phyloP scores from a whole-genome alignment of 2,113 vertebrate genomes.

The Terrapene triunguis region DNA sequence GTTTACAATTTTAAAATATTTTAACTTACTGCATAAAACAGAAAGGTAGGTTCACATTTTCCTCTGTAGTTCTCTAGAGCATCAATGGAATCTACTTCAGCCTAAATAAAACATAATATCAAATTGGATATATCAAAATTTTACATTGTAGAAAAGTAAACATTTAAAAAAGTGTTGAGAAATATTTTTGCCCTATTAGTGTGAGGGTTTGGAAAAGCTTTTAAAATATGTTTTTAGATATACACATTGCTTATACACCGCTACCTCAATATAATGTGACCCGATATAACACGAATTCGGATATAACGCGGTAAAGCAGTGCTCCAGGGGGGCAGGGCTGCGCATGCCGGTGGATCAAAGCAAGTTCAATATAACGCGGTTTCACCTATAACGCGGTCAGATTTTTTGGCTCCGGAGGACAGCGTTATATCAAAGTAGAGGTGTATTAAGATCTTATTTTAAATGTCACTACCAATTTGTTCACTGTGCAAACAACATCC shows the following conservation, averaged over 20 bases:
- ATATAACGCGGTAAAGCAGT: no score
- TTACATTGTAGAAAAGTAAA: background rate
- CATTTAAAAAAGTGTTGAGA: background rate
- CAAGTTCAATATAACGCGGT: no score
- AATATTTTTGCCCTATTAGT: background rate
- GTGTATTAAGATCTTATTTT: background rate
- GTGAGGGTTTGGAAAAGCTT: background rate
- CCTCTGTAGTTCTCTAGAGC: conserved; percentile 89
- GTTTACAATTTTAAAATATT: background rate
- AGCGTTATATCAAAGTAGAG: no score
- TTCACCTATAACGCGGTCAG: no score
- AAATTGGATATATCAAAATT: background rate
- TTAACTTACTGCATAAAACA: conserved; percentile 91
- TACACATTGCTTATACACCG: background rate
- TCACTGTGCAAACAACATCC: background rate
- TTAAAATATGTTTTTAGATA: background rate
- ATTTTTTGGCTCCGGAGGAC: no score
- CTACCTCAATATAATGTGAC: no score
- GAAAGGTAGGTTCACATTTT: conserved; percentile 92
- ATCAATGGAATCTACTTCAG: conserved; percentile 90
- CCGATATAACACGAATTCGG: no score
- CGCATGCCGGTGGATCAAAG: no score
- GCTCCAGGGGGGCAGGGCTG: no score
- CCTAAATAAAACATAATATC: conserved; percentile 77
- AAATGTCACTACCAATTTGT: background rate